Evolutionary conservation across 2,113 vertebrate genomes (phyloP).

Genomic region (Salvator merianae): DNA sequence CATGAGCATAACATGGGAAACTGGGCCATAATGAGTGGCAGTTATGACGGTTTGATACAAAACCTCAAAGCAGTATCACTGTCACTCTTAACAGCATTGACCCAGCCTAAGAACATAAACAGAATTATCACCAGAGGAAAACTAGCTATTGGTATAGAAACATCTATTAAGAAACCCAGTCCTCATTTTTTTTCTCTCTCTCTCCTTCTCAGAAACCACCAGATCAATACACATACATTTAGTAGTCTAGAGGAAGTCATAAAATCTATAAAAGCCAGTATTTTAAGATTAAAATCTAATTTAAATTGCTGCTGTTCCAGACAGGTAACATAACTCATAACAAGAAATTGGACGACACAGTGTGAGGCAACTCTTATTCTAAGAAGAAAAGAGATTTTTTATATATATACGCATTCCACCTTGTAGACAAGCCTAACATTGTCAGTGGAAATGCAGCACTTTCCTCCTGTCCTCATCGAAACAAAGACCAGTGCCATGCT

Average conservation of each 20-base stretch:
- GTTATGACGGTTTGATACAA: too few species aligned
- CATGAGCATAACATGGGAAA: too few species aligned
- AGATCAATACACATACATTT: constrained; percentile 23
- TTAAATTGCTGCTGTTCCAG: background rate
- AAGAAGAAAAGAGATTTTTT: background rate
- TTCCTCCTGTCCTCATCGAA: too few species aligned
- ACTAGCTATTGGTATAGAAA: background rate
- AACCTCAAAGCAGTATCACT: too few species aligned
- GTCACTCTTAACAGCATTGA: background rate
- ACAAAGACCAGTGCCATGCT: too few species aligned
- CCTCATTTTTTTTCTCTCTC: background rate
- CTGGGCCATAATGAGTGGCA: too few species aligned
- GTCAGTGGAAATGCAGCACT: too few species aligned
- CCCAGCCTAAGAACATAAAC: background rate
- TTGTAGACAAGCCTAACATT: too few species aligned
- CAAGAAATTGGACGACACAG: background rate
- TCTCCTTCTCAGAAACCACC: background rate
- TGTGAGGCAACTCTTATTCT: background rate
- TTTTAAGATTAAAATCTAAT: constrained; percentile 23
- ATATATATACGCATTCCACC: too few species aligned
- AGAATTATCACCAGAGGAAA: constrained; percentile 3
- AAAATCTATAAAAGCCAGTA: background rate
- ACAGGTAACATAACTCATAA: background rate
- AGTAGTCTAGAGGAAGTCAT: background rate
- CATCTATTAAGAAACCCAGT: constrained; percentile 10